Conservation (phyloP, 2,888 invertebrate genomes). For the Parnassius apollo region DNA sequence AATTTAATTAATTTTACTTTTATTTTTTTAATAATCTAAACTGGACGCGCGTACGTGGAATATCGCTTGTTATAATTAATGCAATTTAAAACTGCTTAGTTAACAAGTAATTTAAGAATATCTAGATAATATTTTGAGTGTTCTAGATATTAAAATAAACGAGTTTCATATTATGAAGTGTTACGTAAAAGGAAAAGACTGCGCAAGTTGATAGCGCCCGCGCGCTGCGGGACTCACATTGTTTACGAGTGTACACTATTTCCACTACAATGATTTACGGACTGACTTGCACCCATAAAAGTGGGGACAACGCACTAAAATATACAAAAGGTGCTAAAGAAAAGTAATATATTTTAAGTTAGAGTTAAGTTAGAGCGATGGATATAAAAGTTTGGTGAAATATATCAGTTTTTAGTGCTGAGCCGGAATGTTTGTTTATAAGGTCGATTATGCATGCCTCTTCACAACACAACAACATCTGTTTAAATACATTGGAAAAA, state of each 20-base stretch:
- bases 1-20: too few species aligned
- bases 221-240: constrained; percentile 63
- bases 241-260: constrained; percentile 73
- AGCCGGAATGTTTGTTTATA: constrained; percentile 75
- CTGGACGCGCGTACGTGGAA: too few species aligned
- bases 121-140: neutral
- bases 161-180: neutral
- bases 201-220: constrained; percentile 29
- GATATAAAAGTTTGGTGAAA: constrained; percentile 79
- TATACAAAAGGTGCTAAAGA: constrained; percentile 81
- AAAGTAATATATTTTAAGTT: constrained; percentile 79
- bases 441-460: constrained; percentile 71
- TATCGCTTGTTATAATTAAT: too few species aligned
- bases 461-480: constrained; percentile 39
- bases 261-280: constrained; percentile 80
- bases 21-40: too few species aligned
- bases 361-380: constrained; percentile 72
- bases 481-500: too few species aligned
- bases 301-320: constrained; percentile 78
- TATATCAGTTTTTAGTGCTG: constrained; percentile 78
- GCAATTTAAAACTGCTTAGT: too few species aligned
- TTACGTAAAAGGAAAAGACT: constrained; percentile 13
- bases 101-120: too few species aligned
- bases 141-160: neutral
- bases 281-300: constrained; percentile 75